A percentile compares a stretch with the other conserved stretches of the same genome.
phyloP scores from a whole-genome alignment of 1,140 invertebrate species.

The Drosophila pruinosa region DNA sequence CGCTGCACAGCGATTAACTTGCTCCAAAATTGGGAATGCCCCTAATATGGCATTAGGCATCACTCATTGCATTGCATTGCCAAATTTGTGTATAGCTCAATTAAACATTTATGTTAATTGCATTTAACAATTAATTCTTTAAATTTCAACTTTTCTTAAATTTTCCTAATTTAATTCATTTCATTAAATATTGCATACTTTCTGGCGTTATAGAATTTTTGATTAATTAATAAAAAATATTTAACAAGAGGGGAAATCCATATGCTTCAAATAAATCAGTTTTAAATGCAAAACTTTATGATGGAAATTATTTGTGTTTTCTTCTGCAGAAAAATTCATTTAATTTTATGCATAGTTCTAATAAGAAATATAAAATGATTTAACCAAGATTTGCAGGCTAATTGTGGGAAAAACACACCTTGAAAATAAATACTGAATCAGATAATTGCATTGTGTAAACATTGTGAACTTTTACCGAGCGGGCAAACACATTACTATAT shows the following conservation, averaged over 20 bases:
- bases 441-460: not conserved
- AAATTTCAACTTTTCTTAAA: not conserved
- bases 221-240: no score
- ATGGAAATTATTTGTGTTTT: no score
- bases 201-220: not conserved
- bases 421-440: not conserved
- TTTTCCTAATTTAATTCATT: no score
- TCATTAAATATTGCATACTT: not conserved
- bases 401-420: not conserved
- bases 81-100: not conserved
- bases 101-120: not conserved
- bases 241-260: no score
- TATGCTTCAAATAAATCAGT: no score
- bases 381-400: not conserved
- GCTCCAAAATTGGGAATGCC: not conserved
- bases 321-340: no score
- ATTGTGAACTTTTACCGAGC: not conserved
- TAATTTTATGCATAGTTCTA: no score
- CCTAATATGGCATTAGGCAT: not conserved
- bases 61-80: not conserved
- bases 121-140: not conserved
- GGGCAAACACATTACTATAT: slow-evolving; percentile 28
- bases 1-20: not conserved
- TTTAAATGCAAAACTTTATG: no score
- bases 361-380: no score